Evolutionary conservation across 2,113 vertebrate species (phyloP).

Genomic region (Pluvialis apricaria): DNA sequence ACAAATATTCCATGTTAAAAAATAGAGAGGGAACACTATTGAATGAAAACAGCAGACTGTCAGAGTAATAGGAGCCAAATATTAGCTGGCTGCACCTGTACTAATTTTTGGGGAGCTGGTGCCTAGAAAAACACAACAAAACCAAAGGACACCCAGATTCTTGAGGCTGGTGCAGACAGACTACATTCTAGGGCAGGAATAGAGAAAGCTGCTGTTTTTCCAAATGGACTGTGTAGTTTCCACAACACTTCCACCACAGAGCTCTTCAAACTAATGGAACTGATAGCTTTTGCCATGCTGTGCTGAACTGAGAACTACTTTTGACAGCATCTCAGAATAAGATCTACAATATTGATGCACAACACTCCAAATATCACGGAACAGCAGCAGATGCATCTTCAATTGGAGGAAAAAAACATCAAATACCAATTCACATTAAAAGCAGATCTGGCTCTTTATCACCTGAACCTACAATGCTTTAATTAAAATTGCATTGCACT

Average conservation of each 20-base stretch:
- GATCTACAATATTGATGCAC: not conserved
- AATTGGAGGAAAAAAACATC: accelerated
- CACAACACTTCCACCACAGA: not conserved
- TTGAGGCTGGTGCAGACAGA: not conserved
- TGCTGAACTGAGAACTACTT: not conserved
- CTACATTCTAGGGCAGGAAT: not conserved
- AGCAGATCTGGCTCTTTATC: not conserved
- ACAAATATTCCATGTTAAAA: not conserved
- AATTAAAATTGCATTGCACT: not conserved
- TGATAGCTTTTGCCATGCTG: not conserved
- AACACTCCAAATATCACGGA: not conserved
- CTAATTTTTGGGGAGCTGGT: not conserved
- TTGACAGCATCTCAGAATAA: not conserved
- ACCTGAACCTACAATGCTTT: not conserved
- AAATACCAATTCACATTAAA: not conserved
- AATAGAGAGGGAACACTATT: not conserved
- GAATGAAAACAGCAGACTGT: not conserved
- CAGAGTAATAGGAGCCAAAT: not conserved
- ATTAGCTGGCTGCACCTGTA: not conserved
- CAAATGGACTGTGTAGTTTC: not conserved
- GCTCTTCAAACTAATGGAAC: conserved; percentile 9
- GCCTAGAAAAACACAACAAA: not conserved
- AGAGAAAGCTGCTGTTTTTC: not conserved
- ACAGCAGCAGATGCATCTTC: not conserved
- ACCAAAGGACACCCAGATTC: not conserved